Conservation (phyloP, 2,113 vertebrate species). For the Caloenas nicobarica region DNA sequence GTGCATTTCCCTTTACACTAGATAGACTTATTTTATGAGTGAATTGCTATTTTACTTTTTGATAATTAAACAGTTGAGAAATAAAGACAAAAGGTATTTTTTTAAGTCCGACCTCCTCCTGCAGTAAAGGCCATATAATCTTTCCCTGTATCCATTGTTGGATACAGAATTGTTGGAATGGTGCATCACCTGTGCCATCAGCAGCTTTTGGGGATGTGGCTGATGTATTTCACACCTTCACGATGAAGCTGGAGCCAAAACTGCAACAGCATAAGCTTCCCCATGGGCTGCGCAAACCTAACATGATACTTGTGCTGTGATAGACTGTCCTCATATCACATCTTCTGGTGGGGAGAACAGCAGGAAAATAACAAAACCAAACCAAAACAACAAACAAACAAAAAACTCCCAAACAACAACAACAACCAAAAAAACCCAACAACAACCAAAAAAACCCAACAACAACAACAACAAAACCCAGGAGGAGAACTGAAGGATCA, state of each 20-base stretch:
- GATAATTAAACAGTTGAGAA: neutral
- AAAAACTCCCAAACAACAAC: too few species aligned
- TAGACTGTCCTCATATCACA: neutral
- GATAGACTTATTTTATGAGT: neutral
- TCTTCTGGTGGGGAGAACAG: neutral
- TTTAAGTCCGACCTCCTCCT: neutral
- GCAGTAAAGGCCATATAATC: fast-evolving
- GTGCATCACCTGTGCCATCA: too few species aligned
- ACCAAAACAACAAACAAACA: too few species aligned
- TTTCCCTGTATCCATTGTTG: neutral
- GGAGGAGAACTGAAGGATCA: neutral
- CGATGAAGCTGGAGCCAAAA: neutral
- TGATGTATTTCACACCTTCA: neutral
- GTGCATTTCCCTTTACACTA: neutral
- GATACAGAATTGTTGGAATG: too few species aligned
- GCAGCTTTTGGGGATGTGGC: neutral
- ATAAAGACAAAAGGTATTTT: neutral
- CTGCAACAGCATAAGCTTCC: neutral
- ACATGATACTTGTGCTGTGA: neutral
- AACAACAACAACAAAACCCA: too few species aligned
- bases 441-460: too few species aligned
- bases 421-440: too few species aligned
- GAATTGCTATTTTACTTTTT: neutral
- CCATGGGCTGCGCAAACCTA: neutral
- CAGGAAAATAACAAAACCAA: too few species aligned